A percentile compares a stretch with the other conserved stretches of the same genome.
Conservation (phyloP, 2,113 vertebrate species). For the Pedetes capensis region DNA sequence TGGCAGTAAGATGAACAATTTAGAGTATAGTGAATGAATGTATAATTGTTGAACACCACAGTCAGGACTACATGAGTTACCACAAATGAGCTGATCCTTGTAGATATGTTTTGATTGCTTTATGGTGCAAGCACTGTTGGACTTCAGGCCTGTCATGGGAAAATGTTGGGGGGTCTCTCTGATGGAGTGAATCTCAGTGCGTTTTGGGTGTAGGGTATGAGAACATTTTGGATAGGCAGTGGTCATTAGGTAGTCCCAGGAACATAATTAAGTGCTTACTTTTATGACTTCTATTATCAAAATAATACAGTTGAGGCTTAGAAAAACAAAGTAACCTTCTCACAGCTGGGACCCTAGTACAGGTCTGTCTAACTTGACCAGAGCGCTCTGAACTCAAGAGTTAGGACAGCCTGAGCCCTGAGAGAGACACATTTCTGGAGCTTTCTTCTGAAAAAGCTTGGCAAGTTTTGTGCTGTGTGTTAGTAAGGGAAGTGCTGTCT, state of each 20-base stretch:
- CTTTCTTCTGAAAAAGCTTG: conserved; percentile 41
- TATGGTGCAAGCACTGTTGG: background rate
- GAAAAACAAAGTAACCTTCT: background rate
- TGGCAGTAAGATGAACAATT: background rate
- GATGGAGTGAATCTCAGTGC: background rate
- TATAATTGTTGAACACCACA: background rate
- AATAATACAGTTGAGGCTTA: background rate
- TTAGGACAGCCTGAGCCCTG: background rate
- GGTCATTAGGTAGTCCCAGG: background rate
- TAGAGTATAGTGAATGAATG: background rate
- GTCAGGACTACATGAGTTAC: background rate
- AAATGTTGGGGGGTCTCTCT: background rate
- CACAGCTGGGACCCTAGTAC: background rate
- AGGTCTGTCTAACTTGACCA: background rate
- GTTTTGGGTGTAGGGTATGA: background rate
- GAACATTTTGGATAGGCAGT: background rate
- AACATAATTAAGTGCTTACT: background rate
- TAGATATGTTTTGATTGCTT: background rate
- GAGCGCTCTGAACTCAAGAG: background rate
- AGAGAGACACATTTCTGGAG: conserved; percentile 57
- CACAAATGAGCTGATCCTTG: background rate
- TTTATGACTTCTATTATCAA: conserved; percentile 28
- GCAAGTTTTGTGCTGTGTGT: conserved; percentile 49
- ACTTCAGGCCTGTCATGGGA: background rate
- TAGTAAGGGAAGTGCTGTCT: conserved; percentile 1